Evolutionary conservation across 1,140 invertebrate species (phyloP).

Genomic region (Tribolium madens): DNA sequence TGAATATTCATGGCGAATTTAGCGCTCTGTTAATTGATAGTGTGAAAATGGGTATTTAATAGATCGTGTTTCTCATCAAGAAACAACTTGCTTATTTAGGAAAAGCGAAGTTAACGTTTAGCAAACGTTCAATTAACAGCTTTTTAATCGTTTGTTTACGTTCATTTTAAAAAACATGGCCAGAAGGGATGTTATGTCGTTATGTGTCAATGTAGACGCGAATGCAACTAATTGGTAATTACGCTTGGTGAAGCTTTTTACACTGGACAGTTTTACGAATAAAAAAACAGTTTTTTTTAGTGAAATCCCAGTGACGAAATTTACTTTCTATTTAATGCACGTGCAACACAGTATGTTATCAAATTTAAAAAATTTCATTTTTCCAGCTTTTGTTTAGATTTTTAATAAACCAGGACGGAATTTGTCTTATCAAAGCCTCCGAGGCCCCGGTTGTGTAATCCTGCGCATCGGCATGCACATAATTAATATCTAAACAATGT

Average conservation of each 20-base stretch:
- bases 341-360: background rate
- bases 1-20: conserved; percentile 56
- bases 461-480: background rate
- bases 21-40: conserved; percentile 54
- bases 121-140: conserved; percentile 35
- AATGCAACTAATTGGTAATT: conserved; percentile 28
- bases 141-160: conserved; percentile 31
- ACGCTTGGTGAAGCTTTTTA: background rate
- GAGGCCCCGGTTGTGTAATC: background rate
- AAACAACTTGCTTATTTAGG: conserved; percentile 33
- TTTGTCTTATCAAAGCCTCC: background rate
- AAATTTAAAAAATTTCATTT: background rate
- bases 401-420: background rate
- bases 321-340: background rate
- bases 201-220: background rate
- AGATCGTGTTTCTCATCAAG: conserved; percentile 48
- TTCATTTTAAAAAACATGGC: background rate
- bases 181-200: background rate
- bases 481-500: conserved; percentile 40
- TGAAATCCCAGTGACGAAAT: background rate
- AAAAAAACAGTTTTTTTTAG: background rate
- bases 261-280: background rate
- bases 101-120: conserved; percentile 5
- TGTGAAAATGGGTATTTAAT: conserved; percentile 56
- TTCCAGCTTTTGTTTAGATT: background rate